phyloP scores from a whole-genome alignment of 2,113 vertebrate species.

The Hypocryptadius cinnamomeus region DNA sequence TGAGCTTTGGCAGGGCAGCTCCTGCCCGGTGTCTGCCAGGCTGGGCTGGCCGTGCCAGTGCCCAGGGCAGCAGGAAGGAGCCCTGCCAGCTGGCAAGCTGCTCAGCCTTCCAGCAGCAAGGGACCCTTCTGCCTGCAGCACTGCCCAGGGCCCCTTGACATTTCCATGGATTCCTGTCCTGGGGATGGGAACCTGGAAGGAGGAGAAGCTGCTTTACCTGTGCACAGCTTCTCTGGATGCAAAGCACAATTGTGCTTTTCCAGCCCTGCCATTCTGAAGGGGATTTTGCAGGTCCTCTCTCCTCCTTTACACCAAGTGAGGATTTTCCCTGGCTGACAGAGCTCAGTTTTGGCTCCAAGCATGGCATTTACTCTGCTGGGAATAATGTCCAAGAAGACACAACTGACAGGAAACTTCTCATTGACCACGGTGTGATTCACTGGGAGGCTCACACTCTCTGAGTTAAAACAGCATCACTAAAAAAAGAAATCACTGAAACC shows the following conservation, averaged over 20 bases:
- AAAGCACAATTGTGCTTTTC: not conserved
- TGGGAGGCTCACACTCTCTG: not conserved
- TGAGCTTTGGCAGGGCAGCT: not conserved
- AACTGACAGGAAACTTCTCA: not conserved
- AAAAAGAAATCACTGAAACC: not conserved
- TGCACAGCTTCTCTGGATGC: rapidly evolving
- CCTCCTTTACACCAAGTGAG: not conserved
- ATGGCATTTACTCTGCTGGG: not conserved
- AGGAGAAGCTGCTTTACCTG: not conserved
- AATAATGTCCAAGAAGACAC: not conserved
- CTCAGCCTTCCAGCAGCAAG: not conserved
- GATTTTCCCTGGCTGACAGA: not conserved
- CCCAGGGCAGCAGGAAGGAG: not conserved
- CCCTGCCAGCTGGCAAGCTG: constrained; percentile 18
- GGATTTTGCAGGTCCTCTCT: not conserved
- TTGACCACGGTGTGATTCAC: not conserved
- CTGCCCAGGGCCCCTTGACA: not conserved
- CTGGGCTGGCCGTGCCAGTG: rapidly evolving
- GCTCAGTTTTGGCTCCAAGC: not conserved
- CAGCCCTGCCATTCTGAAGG: not conserved
- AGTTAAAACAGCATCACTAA: not conserved
- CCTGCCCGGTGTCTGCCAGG: not conserved
- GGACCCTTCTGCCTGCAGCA: not conserved
- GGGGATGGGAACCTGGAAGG: not conserved
- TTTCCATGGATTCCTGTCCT: not conserved